These are phyloP conservation scores for Brachionus calyciflorus DNA, from an alignment of 1,140 invertebrate genomes.

Conservation along the genomic window DNA sequence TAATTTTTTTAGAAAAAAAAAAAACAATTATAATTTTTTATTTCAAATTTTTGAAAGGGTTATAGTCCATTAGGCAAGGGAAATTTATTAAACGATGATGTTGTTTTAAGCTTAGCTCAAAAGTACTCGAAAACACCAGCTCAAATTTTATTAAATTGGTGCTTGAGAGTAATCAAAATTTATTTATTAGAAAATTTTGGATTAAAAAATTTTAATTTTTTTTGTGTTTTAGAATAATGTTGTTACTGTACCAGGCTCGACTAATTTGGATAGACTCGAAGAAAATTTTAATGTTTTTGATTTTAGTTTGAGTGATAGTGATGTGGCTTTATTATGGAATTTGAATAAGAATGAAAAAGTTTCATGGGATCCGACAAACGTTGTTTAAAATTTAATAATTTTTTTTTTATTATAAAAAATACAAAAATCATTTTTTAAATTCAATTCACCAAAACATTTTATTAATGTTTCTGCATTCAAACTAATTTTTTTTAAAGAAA, in stretches of 20 bases:
- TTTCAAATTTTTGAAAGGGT: constrained; percentile 55
- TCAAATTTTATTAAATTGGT: constrained; percentile 59
- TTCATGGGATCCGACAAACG: constrained; percentile 39
- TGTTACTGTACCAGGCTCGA: constrained; percentile 60
- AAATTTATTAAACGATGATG: constrained; percentile 51
- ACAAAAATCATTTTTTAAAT: no score
- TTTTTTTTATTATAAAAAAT: no score
- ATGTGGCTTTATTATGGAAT: background rate
- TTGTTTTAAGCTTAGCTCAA: constrained; percentile 51
- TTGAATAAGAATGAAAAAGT: constrained; percentile 43
- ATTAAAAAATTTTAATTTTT: constrained; percentile 38
- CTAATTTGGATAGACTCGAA: constrained; percentile 52
- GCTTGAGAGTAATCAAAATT: constrained; percentile 50
- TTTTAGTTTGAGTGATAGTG: background rate
- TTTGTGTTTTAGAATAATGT: constrained; percentile 57
- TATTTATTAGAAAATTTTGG: background rate
- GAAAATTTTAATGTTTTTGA: constrained; percentile 53
- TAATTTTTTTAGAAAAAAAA: background rate
- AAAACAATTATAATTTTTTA: background rate
- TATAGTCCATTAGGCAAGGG: constrained; percentile 62
- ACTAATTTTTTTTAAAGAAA: no score
- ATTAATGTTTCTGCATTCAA: no score
- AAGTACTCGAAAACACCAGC: constrained; percentile 52
- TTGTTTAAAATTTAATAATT: constrained; percentile 16
- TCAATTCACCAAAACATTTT: no score